phyloP scores from a whole-genome alignment of 2,888 invertebrate genomes.

The Dryadula phaetusa region DNA sequence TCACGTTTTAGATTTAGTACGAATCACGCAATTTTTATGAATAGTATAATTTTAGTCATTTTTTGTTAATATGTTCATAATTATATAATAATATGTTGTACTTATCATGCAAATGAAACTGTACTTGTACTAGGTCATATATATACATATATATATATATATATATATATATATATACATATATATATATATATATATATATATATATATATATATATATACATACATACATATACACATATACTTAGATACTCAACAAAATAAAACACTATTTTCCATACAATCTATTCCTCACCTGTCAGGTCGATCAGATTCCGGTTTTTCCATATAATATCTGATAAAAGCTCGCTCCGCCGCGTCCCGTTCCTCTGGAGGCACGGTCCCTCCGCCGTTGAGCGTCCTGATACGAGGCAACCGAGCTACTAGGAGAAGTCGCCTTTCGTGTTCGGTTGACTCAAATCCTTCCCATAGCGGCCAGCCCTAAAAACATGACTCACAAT shows the following conservation, averaged over 20 bases:
- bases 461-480: slow-evolving; percentile 90
- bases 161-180: neutral
- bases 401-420: slow-evolving; percentile 94
- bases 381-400: slow-evolving; percentile 95
- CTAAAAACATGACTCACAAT: slow-evolving; percentile 59
- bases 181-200: neutral
- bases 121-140: neutral
- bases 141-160: neutral
- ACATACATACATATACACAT: too few species aligned
- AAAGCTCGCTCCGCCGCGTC: slow-evolving; percentile 97
- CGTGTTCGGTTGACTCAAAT: slow-evolving; percentile 94
- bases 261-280: neutral
- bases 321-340: slow-evolving; percentile 95
- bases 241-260: neutral
- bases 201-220: neutral
- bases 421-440: slow-evolving; percentile 93
- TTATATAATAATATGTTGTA: neutral
- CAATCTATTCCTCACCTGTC: slow-evolving; percentile 85
- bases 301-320: slow-evolving; percentile 92
- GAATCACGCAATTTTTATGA: neutral
- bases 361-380: slow-evolving; percentile 92
- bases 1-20: slow-evolving; percentile 1
- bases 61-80: too few species aligned
- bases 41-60: neutral
- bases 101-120: neutral